phyloP scores from a whole-genome alignment of 1,140 invertebrate species.

The Octopus bimaculoides region DNA sequence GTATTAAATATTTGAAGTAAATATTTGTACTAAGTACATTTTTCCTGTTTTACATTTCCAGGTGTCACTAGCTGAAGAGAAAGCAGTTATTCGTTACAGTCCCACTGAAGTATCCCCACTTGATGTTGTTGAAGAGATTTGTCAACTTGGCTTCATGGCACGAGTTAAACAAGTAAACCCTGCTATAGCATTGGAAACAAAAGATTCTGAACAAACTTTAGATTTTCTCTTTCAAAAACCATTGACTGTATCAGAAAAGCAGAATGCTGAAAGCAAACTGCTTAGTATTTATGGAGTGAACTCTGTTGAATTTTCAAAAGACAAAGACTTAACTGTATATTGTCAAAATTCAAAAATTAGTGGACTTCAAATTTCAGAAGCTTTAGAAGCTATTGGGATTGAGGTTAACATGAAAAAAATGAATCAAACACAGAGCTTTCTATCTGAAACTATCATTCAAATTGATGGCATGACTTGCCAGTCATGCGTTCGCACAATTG shows the following conservation, averaged over 20 bases:
- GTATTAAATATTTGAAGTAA: too few species aligned
- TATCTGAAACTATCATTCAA: constrained; percentile 26
- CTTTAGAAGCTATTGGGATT: constrained; percentile 12
- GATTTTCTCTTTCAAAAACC: constrained; percentile 39
- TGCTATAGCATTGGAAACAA: constrained; percentile 14
- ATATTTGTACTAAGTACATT: background rate
- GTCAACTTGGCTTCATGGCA: constrained; percentile 47
- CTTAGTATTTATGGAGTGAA: constrained; percentile 44
- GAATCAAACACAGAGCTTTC: constrained; percentile 16
- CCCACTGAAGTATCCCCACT: constrained; percentile 37
- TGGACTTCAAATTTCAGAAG: background rate
- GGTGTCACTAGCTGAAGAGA: constrained; percentile 37
- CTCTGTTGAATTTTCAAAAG: constrained; percentile 28
- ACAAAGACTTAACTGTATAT: constrained; percentile 13
- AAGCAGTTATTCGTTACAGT: constrained; percentile 44
- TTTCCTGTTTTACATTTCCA: constrained; percentile 32
- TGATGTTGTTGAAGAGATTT: constrained; percentile 46
- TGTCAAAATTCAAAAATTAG: background rate
- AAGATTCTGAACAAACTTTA: background rate
- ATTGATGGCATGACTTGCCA: constrained; percentile 58
- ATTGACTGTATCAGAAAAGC: constrained; percentile 56
- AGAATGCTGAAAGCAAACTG: constrained; percentile 50
- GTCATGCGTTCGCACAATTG: constrained; percentile 58
- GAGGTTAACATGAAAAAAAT: background rate
- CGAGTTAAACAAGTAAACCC: constrained; percentile 32